phyloP scores from a whole-genome alignment of 2,113 vertebrate genomes.

The Scartelaos histophorus region DNA sequence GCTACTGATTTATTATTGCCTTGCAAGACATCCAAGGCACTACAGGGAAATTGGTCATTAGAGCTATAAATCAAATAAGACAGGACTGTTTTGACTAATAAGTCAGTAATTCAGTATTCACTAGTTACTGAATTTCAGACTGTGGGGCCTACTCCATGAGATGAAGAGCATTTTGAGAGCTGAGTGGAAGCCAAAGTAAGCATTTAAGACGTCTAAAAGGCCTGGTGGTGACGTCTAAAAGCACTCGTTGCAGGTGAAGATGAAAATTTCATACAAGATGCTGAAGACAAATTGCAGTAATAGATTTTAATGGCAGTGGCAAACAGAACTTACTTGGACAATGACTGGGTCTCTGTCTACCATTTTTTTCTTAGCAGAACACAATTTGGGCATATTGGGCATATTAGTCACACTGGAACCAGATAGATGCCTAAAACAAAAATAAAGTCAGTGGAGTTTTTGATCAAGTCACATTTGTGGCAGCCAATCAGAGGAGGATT shows the following conservation, averaged over 20 bases:
- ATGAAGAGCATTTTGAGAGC: too few species aligned
- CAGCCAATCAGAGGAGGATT: not conserved
- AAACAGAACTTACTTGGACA: constrained; percentile 54
- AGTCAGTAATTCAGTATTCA: too few species aligned
- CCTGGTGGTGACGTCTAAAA: too few species aligned
- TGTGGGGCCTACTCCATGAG: too few species aligned
- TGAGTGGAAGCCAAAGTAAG: too few species aligned
- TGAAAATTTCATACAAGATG: too few species aligned
- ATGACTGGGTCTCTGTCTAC: constrained; percentile 42
- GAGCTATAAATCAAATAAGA: not conserved
- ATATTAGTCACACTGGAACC: constrained; percentile 44
- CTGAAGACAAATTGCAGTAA: not conserved
- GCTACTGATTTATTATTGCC: not conserved
- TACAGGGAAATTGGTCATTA: not conserved
- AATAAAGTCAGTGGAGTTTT: not conserved
- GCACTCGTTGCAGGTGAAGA: too few species aligned
- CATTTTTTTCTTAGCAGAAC: constrained; percentile 57
- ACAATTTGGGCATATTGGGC: constrained; percentile 32
- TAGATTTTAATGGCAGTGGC: not conserved
- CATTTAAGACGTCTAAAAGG: too few species aligned
- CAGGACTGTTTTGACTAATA: not conserved
- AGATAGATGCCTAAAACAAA: constrained; percentile 64
- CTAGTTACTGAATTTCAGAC: too few species aligned
- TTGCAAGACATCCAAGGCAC: not conserved
- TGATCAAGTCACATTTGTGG: not conserved